phyloP scores from a whole-genome alignment of 2,888 invertebrate species.

The Leptinotarsa juncta region DNA sequence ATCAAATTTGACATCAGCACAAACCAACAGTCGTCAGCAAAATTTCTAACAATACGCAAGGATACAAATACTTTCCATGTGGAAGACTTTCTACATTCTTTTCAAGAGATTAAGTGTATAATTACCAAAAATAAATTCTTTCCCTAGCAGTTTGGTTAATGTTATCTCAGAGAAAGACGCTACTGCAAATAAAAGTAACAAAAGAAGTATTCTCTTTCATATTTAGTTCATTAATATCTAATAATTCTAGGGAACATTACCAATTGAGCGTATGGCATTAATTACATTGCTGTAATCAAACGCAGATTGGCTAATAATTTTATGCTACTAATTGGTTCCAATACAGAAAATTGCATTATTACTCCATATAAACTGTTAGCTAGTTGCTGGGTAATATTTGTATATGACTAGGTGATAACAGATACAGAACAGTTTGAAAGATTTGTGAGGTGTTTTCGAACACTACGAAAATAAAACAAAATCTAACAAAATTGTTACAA shows the following conservation, averaged over 20 bases:
- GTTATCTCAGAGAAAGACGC: no score
- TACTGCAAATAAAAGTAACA: not conserved
- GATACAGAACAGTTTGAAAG: not conserved
- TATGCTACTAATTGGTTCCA: slow-evolving; percentile 41
- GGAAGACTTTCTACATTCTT: no score
- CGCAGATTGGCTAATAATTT: slow-evolving; percentile 33
- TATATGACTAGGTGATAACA: not conserved
- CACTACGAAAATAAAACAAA: not conserved
- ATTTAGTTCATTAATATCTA: not conserved
- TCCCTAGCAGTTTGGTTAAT: no score
- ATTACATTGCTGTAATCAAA: slow-evolving; percentile 33
- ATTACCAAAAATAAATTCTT: no score
- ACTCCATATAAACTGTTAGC: slow-evolving; percentile 11
- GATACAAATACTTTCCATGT: no score
- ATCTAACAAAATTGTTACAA: not conserved
- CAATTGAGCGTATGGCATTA: slow-evolving; percentile 41
- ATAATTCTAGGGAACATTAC: not conserved
- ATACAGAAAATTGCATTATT: slow-evolving; percentile 19
- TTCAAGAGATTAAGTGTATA: no score
- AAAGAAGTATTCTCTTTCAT: not conserved
- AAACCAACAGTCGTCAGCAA: no score
- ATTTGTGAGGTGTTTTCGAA: not conserved
- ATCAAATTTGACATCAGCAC: no score
- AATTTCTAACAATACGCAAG: no score
- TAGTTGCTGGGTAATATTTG: slow-evolving; percentile 12